Evolutionary conservation across 2,113 vertebrate genomes (phyloP), one percentile per base, ranked within the genome.

Genomic region (Thunnus maccoyii): DNA sequence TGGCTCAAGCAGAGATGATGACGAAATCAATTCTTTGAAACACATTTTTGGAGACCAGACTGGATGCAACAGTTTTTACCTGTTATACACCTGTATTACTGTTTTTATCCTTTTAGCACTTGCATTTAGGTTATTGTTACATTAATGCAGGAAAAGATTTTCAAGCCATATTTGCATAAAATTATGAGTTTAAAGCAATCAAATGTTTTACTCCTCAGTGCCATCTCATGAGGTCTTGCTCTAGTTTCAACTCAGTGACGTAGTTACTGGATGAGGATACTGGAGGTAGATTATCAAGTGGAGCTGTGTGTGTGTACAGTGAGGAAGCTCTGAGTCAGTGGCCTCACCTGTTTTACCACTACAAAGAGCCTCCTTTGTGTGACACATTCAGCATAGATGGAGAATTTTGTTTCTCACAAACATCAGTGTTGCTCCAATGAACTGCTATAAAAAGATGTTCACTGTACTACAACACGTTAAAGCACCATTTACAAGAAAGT

Each of bases 281-380:
- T 54, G 62, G 48, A 68, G 36, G 27, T 50, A 41, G 14, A 30
- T 77, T 54, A 57, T 72, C 51, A 69, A 54, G 36, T 71, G 48
- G 48, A 69, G 71, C 25, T 72, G 16, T 52, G 48, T 57, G 30
- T 76, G 72, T 73, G 16, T 30, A 9, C 8, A 12, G 3, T 58
- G n/a, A 13, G 47, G 17, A 77, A 57, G 46, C 54, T 61, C 47
- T 48, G 77, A 83, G 62, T 67, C 76, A 80, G 71, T 58, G 67
- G n/a, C 46, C 36, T 89, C 80, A 87, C 87, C 86, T 79, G 73
- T 82, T 61, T 80, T 54, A 56, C 75, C 46, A 41, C 48, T n/a
- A 78, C 79, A 86, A 78, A 86, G 71, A 65, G 36, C 64, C n/a
- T 68, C 25, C 66, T 68, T 76, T 84, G 78, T 84, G 65, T 74